These are phyloP conservation scores for Balearica regulorum DNA, from an alignment of 2,797 vertebrate genomes.

Conservation along the genomic window DNA sequence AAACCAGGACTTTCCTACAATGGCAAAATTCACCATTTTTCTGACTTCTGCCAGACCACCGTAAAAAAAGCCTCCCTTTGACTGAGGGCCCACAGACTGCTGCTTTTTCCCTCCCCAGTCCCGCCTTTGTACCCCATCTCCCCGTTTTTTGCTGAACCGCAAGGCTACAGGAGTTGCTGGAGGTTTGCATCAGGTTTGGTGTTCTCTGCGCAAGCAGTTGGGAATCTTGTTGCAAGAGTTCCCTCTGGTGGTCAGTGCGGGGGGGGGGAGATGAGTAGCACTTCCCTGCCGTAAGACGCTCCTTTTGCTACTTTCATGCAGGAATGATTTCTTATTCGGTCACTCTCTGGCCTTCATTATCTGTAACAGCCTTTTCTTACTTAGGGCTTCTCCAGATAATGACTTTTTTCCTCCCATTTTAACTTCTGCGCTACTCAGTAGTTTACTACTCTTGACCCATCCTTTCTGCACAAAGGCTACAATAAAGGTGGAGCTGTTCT, in stretches of 20 bases:
- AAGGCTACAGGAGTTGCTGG: neutral
- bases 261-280: neutral
- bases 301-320: neutral
- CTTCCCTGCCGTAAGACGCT: neutral
- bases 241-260: neutral
- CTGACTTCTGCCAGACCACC: neutral
- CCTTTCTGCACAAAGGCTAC: neutral
- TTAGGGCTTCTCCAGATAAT: neutral
- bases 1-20: neutral
- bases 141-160: neutral
- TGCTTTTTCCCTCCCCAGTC: fast-evolving
- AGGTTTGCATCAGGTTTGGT: neutral
- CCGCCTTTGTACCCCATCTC: neutral
- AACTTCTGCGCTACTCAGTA: neutral
- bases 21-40: neutral
- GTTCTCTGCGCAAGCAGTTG: neutral
- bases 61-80: neutral
- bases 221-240: neutral
- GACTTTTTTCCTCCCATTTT: neutral
- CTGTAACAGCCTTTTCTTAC: neutral
- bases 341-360: neutral
- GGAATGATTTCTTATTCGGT: neutral
- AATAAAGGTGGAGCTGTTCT: neutral
- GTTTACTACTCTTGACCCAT: neutral
- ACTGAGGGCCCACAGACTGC: neutral